These are phyloP conservation scores for Tetragonisca angustula DNA, from an alignment of 2,888 invertebrate species.

Conservation along the genomic window DNA sequence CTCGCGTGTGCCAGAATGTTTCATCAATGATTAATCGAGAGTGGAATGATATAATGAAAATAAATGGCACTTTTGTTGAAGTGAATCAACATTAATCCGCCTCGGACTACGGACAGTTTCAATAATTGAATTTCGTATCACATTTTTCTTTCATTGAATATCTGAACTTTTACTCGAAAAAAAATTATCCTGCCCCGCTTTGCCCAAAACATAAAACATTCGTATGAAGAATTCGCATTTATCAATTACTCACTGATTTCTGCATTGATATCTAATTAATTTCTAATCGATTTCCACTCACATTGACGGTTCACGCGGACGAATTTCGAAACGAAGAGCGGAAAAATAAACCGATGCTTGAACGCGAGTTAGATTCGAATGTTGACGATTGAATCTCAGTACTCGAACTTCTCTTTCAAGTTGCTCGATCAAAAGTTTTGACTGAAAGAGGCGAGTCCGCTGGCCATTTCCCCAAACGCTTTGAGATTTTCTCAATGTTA, in stretches of 20 bases:
- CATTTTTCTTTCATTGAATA: no score
- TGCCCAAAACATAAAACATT: not conserved
- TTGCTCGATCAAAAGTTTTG: slow-evolving; percentile 24
- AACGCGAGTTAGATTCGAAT: not conserved
- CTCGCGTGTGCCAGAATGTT: no score
- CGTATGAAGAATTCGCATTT: not conserved
- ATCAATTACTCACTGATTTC: not conserved
- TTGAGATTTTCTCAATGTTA: slow-evolving; percentile 18
- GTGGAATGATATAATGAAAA: no score
- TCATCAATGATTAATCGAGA: no score
- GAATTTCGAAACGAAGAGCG: slow-evolving; percentile 14
- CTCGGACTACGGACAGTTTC: no score
- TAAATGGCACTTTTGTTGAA: no score
- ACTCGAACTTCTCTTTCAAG: slow-evolving; percentile 29
- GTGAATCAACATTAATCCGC: no score
- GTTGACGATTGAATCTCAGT: slow-evolving; percentile 41
- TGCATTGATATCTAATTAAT: not conserved
- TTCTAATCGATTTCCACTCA: not conserved
- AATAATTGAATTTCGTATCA: no score
- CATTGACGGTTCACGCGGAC: not conserved
- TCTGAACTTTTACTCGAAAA: not conserved
- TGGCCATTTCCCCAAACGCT: slow-evolving; percentile 14
- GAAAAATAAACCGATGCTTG: not conserved
- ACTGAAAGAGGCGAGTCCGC: slow-evolving; percentile 3
- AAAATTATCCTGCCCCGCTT: not conserved